Base-by-base conservation (phyloP, 2,113 vertebrate species). In the Tricholaema leucomelas region DNA sequence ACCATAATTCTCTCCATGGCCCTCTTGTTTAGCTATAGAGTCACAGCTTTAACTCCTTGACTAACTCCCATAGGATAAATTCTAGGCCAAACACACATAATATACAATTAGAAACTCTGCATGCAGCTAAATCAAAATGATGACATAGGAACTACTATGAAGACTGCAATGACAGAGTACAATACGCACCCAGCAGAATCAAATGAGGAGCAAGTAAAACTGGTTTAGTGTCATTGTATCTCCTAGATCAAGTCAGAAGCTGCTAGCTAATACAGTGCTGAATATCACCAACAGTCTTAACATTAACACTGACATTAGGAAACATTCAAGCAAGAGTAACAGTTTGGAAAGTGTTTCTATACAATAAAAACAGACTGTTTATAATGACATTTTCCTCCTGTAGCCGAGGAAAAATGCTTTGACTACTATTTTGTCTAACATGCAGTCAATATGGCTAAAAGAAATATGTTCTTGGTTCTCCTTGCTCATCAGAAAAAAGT, bases 181-280 rank as follows among this genome's bases (percentile, higher is more conserved):
- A 70, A 74, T 12, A 84, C 25, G 67, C 38, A 64, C 64, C 54
- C 1, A 0, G 28, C 59, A 31, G 70, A 91, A 90, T 78, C 90
- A 88, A 90, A 83, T 13, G n/a, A 91, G 61, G 58, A 94, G 65
- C 54, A 65, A 84, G 48, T 25, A 88, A 72, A 94, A 88, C 12
- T 65, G 20, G n/a, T 61, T 92, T 72, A 64, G 25, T 54, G 23
- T 88, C 86, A 75, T 28, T 71, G 17, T 60, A 67, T 19, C 65
- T 71, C 23, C 52, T 18, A n/a, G 35, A 88, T 27, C 31, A 74
- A 83, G 86, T 42, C 36, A 60, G 69, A 90, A 81, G 58, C 56
- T 74, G 72, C 48, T 46, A 33, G 20, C 20, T 90, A 36, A 33
- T 4, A 19, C 46, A 52, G 28, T 16, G 60, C 48, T 74, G 33